These are phyloP conservation scores for Cairina moschata DNA, from an alignment of 2,113 vertebrate genomes.

Conservation along the genomic window DNA sequence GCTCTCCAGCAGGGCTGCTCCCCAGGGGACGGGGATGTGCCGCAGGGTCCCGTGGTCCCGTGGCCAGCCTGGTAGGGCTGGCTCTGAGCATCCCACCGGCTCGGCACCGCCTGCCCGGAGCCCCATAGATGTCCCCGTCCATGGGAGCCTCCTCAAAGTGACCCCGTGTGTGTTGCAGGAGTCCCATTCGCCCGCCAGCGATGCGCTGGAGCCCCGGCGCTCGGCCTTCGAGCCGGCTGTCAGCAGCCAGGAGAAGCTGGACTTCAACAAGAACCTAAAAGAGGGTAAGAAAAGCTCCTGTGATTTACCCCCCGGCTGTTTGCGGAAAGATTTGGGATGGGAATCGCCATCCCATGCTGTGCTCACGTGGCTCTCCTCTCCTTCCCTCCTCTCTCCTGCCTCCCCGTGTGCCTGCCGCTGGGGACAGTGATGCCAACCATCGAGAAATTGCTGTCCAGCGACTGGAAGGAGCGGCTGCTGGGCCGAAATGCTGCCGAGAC, in stretches of 20 bases:
- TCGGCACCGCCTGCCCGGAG: background rate
- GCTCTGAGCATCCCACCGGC: background rate
- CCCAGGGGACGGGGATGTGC: fast-evolving
- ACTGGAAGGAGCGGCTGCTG: slow-evolving; percentile 93
- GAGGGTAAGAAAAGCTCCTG: slow-evolving; percentile 78
- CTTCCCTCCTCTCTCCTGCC: background rate
- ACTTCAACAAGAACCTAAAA: slow-evolving; percentile 83
- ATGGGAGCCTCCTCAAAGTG: fast-evolving
- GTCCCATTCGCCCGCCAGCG: slow-evolving; percentile 76
- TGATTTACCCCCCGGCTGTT: fast-evolving
- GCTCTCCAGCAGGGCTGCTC: background rate
- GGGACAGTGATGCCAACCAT: slow-evolving; percentile 89
- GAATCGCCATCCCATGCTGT: fast-evolving
- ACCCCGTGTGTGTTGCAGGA: slow-evolving; percentile 36
- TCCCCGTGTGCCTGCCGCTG: background rate
- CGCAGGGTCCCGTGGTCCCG: background rate
- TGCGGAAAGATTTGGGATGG: background rate
- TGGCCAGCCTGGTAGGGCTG: background rate
- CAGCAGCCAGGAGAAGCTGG: slow-evolving; percentile 78
- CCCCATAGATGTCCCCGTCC: fast-evolving
- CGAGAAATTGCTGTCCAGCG: slow-evolving; percentile 90
- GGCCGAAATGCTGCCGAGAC: slow-evolving; percentile 78
- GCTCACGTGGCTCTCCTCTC: background rate
- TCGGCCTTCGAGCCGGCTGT: slow-evolving; percentile 70
- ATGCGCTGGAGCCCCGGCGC: slow-evolving; percentile 72